Base-by-base conservation (phyloP, 2,888 invertebrate genomes). In the Ophion slaviceki region DNA sequence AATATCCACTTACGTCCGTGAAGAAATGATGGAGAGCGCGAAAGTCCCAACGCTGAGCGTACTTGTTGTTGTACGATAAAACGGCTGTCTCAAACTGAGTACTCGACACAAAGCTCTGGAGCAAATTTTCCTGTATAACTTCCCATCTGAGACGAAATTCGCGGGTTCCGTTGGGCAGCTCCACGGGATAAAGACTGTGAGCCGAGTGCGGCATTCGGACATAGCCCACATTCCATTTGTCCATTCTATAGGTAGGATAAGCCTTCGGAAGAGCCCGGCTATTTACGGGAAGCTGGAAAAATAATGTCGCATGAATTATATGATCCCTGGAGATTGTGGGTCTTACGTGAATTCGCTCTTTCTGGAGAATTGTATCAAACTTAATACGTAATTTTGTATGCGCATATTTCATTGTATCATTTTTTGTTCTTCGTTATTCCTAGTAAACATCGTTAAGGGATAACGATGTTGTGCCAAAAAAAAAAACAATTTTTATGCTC, bases 141-240 rank as follows among this genome's bases (percentile, higher is more conserved):
- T 96, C 95, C 98, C 98, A 98, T 77, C 97, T 94, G 77, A 95
- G 95, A 88, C 96, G 96, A 40, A 97, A 94, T n/a, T 94, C 93
- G 6, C 95, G 95, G 70, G 94, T 94, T 53, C 96, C 96, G 90
- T 95, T 94, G 82, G 79, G 88, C 84, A 88, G 84, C 66, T 90
- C 92, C 95, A 95, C 90, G 10, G 97, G 97, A 94, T 97, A 98
- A 87, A 97, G 95, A 93, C 96, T 98, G 85, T 97, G 96, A 1
- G 94, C 92, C 0, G 98, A 98, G 93, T 96, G 97, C 0, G 99
- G 99, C 96, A 99, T 95, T 88, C 97, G 95, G 0, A 99, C 98
- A 94, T 97, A 97, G 85, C 96, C 95, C 28, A 96, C 95, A 92
- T 97, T 97, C 98, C 99, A 99, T 90, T 96, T 96, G 89, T 97